Conservation (phyloP, 2,888 invertebrate species). For the Sericinus montela region DNA sequence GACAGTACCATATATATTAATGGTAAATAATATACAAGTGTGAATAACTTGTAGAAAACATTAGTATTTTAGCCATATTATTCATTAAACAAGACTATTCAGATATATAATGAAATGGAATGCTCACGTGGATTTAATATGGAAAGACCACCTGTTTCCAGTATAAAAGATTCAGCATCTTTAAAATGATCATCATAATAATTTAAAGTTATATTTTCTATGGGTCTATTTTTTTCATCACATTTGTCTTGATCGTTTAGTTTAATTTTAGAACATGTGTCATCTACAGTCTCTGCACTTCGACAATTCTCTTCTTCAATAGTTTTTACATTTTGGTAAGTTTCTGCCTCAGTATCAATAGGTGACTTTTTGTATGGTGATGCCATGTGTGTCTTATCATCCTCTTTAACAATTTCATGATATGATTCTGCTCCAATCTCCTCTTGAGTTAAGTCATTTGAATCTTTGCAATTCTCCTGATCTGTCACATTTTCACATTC, state of each 20-base stretch:
- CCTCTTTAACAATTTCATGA: constrained; percentile 30
- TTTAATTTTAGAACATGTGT: constrained; percentile 34
- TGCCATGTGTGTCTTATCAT: constrained; percentile 26
- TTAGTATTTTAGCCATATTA: no score
- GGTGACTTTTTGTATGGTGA: constrained; percentile 25
- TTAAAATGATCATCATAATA: constrained; percentile 84
- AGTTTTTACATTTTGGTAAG: constrained; percentile 41
- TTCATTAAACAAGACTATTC: no score
- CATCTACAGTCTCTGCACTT: constrained; percentile 29
- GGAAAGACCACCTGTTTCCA: constrained; percentile 80
- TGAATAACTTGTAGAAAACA: no score
- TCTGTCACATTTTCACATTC: constrained; percentile 26
- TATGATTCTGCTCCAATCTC: constrained; percentile 41
- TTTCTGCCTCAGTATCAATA: constrained; percentile 29
- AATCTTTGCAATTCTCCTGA: constrained; percentile 29
- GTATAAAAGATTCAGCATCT: constrained; percentile 88
- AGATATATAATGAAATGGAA: not conserved
- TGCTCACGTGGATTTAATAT: constrained; percentile 64
- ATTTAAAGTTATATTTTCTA: constrained; percentile 50
- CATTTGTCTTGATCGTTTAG: constrained; percentile 34
- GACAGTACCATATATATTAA: no score
- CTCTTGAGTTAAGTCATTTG: constrained; percentile 36
- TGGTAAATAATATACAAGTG: no score
- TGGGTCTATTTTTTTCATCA: constrained; percentile 46
- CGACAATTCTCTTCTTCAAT: constrained; percentile 41